Conservation (phyloP, 53 echinoderm and acorn worm genomes). For the Paracentrotus lividus region DNA sequence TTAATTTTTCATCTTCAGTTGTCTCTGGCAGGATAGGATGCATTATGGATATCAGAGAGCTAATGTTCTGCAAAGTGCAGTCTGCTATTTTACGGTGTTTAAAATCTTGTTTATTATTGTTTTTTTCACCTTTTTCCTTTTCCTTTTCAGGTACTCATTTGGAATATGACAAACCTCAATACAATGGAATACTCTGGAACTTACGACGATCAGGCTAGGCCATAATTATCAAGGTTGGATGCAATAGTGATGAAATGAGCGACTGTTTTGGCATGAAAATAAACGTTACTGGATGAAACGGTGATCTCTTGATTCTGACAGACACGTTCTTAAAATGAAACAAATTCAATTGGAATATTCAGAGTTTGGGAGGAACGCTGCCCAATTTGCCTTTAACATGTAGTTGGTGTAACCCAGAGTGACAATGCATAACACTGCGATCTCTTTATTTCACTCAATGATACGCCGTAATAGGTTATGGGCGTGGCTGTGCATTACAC, state of each 20-base stretch:
- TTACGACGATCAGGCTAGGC: conserved; percentile 57
- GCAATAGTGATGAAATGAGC: background rate
- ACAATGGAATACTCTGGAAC: conserved; percentile 66
- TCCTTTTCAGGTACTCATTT: conserved; percentile 21
- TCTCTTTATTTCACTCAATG: background rate
- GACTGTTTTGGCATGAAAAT: background rate
- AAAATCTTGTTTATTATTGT: background rate
- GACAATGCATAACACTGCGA: background rate
- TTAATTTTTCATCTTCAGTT: background rate
- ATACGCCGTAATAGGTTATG: background rate
- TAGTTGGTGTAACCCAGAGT: background rate
- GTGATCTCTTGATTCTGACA: background rate
- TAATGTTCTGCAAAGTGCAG: background rate
- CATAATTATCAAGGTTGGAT: background rate
- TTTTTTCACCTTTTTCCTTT: background rate
- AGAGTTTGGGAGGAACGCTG: background rate
- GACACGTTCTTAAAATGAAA: background rate
- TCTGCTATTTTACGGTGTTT: background rate
- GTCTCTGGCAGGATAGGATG: background rate
- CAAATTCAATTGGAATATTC: background rate
- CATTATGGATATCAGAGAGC: background rate
- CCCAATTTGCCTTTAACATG: background rate
- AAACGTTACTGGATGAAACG: too few relatives aligned
- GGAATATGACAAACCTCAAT: conserved; percentile 20
- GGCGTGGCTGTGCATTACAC: background rate